phyloP scores from a whole-genome alignment of 2,888 invertebrate genomes.

The Thereva unica region DNA sequence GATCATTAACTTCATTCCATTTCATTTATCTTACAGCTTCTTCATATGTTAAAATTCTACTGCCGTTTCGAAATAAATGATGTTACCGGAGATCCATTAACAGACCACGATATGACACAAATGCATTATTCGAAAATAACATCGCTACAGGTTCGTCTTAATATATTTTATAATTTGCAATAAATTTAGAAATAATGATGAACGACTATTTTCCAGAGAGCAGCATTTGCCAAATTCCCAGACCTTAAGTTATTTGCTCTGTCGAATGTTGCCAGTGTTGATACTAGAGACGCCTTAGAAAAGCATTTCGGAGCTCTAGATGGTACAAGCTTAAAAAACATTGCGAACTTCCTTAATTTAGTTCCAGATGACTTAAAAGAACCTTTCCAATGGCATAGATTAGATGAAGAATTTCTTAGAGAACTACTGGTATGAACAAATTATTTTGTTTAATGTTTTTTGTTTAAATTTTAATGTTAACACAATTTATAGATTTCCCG shows the following conservation, averaged over 20 bases:
- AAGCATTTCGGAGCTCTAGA: slow-evolving; percentile 80
- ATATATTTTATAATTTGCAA: slow-evolving; percentile 20
- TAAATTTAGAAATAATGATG: not conserved
- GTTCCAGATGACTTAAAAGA: slow-evolving; percentile 75
- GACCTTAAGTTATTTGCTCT: slow-evolving; percentile 85
- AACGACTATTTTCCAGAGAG: slow-evolving; percentile 65
- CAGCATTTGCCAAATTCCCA: slow-evolving; percentile 89
- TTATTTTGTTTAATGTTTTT: not conserved
- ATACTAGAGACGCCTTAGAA: slow-evolving; percentile 78
- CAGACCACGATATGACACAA: slow-evolving; percentile 91
- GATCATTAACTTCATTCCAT: not conserved
- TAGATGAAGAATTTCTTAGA: slow-evolving; percentile 79
- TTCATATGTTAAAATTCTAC: slow-evolving; percentile 96
- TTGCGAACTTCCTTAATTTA: slow-evolving; percentile 85
- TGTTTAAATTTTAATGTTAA: not conserved
- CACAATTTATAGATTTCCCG: slow-evolving; percentile 65
- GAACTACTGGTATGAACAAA: slow-evolving; percentile 73
- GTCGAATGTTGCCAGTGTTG: slow-evolving; percentile 94
- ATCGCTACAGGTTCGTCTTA: slow-evolving; percentile 73
- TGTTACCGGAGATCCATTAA: slow-evolving; percentile 90
- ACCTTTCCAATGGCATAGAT: slow-evolving; percentile 70
- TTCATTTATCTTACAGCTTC: slow-evolving; percentile 66
- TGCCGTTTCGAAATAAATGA: slow-evolving; percentile 97
- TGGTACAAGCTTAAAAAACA: slow-evolving; percentile 77
- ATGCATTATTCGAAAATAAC: slow-evolving; percentile 92